These are phyloP conservation scores for Pygoscelis adeliae DNA, from an alignment of 2,113 vertebrate genomes.

Conservation along the genomic window DNA sequence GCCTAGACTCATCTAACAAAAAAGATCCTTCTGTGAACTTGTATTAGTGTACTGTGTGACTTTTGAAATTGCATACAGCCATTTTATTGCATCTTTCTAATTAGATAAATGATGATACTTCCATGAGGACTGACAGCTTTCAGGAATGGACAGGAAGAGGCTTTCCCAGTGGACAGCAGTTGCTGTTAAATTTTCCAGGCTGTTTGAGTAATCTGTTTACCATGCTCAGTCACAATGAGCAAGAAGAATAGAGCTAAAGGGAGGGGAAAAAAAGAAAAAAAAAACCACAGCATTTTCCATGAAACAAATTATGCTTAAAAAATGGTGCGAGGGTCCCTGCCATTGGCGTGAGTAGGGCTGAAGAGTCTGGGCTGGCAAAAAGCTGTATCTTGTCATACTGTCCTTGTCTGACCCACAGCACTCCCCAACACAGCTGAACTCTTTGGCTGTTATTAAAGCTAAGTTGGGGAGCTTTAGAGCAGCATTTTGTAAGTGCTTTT, in stretches of 20 bases:
- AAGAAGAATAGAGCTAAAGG: background rate
- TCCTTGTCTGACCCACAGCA: background rate
- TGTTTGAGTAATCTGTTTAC: background rate
- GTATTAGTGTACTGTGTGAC: background rate
- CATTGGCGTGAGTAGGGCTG: background rate
- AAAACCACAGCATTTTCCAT: background rate
- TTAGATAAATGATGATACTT: background rate
- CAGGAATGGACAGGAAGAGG: background rate
- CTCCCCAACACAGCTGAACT: background rate
- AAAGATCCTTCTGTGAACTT: background rate
- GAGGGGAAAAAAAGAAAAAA: rapidly evolving
- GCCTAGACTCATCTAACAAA: background rate
- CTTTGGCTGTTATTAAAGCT: background rate
- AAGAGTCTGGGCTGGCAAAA: background rate
- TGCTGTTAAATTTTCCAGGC: background rate
- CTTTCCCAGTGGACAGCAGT: background rate
- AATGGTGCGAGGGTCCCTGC: background rate
- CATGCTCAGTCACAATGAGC: background rate
- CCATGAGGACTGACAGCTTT: background rate
- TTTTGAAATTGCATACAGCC: background rate
- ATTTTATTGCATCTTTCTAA: background rate
- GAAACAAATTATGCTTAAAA: background rate
- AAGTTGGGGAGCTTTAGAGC: background rate
- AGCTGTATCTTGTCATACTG: background rate
- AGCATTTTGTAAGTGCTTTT: background rate